phyloP scores from a whole-genome alignment of 2,797 vertebrate genomes.

The Lutjanus campechanus region DNA sequence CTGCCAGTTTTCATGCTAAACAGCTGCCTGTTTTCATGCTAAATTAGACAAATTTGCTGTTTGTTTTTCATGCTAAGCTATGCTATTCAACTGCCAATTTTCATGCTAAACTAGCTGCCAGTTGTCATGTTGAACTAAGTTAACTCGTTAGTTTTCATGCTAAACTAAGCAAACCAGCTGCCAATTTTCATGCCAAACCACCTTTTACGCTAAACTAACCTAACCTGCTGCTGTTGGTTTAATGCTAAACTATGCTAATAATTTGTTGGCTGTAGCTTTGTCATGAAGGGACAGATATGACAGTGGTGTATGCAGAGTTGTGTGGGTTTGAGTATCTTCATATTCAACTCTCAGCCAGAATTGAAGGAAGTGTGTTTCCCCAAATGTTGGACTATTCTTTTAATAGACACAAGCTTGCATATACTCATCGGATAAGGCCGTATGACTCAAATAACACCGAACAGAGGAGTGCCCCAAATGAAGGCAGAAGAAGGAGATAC shows the following conservation, averaged over 20 bases:
- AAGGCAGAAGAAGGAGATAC: constrained; percentile 24
- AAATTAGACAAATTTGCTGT: too few species aligned
- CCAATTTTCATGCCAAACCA: too few species aligned
- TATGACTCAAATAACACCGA: constrained; percentile 15
- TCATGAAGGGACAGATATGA: neutral
- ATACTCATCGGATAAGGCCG: neutral
- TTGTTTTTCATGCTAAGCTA: neutral
- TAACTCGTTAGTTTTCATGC: neutral
- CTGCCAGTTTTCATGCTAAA: neutral
- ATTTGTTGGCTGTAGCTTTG: neutral
- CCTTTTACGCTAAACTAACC: neutral
- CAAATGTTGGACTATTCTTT: neutral
- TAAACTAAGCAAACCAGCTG: neutral
- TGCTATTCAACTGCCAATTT: neutral
- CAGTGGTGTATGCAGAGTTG: neutral
- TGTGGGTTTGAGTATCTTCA: neutral
- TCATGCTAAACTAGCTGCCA: neutral
- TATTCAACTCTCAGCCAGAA: neutral
- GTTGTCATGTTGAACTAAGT: neutral
- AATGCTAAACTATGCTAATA: neutral
- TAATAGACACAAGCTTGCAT: neutral
- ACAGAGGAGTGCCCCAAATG: constrained; percentile 5
- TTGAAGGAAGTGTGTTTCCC: neutral
- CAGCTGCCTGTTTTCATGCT: neutral
- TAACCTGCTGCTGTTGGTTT: too few species aligned